A percentile compares a stretch with the other conserved stretches of the same genome.
These are phyloP conservation scores for Poeciliopsis retropinna DNA, from an alignment of 2,113 vertebrate species.

Conservation along the genomic window DNA sequence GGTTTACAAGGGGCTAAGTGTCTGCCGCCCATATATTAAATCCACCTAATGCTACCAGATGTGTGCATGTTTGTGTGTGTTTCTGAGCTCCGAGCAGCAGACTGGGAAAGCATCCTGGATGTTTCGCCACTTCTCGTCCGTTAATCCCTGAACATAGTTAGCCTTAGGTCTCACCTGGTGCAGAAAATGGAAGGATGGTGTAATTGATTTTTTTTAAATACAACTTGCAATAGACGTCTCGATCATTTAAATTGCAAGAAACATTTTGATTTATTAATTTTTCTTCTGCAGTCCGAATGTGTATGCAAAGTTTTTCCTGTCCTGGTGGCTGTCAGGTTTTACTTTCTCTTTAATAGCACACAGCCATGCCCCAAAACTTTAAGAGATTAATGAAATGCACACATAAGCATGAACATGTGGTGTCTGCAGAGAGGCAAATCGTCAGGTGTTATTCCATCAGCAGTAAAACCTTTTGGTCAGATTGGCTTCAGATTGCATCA, in stretches of 20 bases:
- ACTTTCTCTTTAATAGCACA: conserved; percentile 22
- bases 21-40: no score
- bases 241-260: not conserved
- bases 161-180: no score
- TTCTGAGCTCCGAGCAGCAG: no score
- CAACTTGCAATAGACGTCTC: not conserved
- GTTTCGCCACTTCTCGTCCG: no score
- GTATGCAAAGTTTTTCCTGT: not conserved
- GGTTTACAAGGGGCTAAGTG: no score
- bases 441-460: conserved; percentile 43
- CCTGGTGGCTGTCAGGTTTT: conserved; percentile 2
- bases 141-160: no score
- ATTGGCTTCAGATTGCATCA: conserved; percentile 10
- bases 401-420: conserved; percentile 16
- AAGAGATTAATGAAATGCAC: conserved; percentile 56
- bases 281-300: conserved; percentile 13
- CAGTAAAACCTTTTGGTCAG: conserved; percentile 21
- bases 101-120: no score
- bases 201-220: no score
- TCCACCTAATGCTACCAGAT: no score
- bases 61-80: no score
- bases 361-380: conserved; percentile 42
- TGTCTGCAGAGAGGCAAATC: conserved; percentile 37
- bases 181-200: no score
- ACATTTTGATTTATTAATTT: not conserved